Conservation (phyloP, 53 echinoderm and acorn worm species). For the Holothuria leucospilota region DNA sequence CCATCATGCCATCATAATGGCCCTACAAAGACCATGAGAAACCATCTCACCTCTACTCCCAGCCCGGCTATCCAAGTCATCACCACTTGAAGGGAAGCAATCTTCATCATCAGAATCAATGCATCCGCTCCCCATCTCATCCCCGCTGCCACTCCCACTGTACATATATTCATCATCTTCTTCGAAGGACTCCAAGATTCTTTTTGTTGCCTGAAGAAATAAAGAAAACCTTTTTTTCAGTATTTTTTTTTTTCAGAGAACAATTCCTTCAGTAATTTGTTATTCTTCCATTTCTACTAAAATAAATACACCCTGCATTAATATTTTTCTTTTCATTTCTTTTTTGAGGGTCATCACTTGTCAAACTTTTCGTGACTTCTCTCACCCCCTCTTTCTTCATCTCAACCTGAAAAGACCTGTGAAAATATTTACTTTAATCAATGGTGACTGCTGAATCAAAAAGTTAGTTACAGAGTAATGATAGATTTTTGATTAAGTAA, state of each 20-base stretch:
- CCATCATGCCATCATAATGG: too few species aligned
- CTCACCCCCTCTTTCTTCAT: neutral
- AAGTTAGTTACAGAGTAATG: too few species aligned
- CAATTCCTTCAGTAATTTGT: neutral
- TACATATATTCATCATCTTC: conserved; percentile 14
- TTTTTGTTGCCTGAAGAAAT: neutral
- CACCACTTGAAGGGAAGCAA: conserved; percentile 26
- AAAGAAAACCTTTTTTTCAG: neutral
- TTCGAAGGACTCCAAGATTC: conserved; percentile 12
- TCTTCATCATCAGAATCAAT: conserved; percentile 64
- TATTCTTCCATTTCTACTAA: neutral
- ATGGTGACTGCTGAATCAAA: too few species aligned
- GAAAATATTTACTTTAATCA: too few species aligned
- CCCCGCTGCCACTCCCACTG: conserved; percentile 57
- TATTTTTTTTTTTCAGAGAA: neutral
- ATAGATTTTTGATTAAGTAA: too few species aligned
- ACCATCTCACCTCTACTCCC: too few species aligned
- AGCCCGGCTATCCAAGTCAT: conserved; percentile 59
- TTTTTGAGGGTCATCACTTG: neutral
- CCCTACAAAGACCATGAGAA: too few species aligned
- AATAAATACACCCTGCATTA: neutral
- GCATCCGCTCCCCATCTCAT: conserved; percentile 65
- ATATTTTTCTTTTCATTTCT: neutral
- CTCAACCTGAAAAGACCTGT: too few species aligned
- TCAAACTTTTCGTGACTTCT: neutral